phyloP scores from a whole-genome alignment of 2,113 vertebrate genomes.

The Megaceryle torquata region DNA sequence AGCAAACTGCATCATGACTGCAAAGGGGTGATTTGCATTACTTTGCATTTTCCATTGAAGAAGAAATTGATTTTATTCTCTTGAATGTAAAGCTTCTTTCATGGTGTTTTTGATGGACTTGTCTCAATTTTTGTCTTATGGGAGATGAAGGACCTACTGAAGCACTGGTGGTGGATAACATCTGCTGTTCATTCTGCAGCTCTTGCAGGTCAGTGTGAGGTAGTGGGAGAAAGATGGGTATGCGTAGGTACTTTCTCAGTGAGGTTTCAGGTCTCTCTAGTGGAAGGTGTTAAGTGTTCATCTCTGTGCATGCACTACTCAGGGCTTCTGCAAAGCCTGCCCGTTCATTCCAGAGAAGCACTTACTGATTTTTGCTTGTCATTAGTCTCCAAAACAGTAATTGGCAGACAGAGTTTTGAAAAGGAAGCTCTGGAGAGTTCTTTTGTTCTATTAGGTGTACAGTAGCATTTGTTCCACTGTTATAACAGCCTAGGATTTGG shows the following conservation, averaged over 20 bases:
- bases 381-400: not conserved
- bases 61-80: not conserved
- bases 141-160: not conserved
- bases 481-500: not conserved
- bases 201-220: not conserved
- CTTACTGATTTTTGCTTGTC: not conserved
- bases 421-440: not conserved
- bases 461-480: not conserved
- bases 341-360: rapidly evolving
- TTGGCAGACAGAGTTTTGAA: not conserved
- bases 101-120: not conserved
- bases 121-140: not conserved
- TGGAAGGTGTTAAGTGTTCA: not conserved
- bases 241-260: not conserved
- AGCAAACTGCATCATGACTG: not conserved
- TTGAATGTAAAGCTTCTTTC: not conserved
- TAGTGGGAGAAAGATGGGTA: rapidly evolving
- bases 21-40: not conserved
- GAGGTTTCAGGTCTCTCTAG: not conserved
- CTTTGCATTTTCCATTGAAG: not conserved
- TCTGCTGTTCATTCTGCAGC: not conserved
- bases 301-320: rapidly evolving
- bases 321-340: not conserved
- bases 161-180: not conserved
- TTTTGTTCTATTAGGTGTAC: not conserved